These are phyloP conservation scores for Athalia cordata DNA, from an alignment of 2,888 invertebrate genomes.

Conservation along the genomic window DNA sequence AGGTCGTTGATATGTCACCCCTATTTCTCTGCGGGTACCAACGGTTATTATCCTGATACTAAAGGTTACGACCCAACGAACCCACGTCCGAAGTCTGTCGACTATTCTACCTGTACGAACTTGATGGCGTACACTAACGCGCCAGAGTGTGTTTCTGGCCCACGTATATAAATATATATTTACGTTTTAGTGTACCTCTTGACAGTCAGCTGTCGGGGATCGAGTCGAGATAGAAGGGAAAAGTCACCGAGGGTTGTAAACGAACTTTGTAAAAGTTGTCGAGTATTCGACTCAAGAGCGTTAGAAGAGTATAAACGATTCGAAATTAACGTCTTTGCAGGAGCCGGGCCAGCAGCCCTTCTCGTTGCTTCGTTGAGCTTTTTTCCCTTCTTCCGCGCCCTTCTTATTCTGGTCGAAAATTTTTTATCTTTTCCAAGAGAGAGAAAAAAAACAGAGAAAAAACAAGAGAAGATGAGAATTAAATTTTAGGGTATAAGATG, in stretches of 20 bases:
- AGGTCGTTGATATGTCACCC: slow-evolving; percentile 38
- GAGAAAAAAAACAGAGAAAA: background rate
- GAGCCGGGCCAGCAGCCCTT: background rate
- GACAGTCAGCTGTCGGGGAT: background rate
- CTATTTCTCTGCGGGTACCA: slow-evolving; percentile 28
- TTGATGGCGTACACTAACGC: too few species aligned
- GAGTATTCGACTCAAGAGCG: slow-evolving; percentile 25
- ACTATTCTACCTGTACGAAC: background rate
- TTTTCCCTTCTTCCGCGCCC: background rate
- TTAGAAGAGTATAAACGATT: slow-evolving; percentile 18
- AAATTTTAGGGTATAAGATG: background rate
- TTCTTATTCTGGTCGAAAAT: background rate
- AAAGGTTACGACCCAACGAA: slow-evolving; percentile 37
- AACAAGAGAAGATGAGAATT: background rate
- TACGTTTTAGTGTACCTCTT: background rate
- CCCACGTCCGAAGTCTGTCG: slow-evolving; percentile 40
- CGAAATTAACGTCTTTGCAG: slow-evolving; percentile 16
- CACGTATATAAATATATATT: slow-evolving; percentile 2
- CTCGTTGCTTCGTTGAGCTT: background rate
- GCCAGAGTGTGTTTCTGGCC: slow-evolving; percentile 12
- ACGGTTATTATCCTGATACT: slow-evolving; percentile 42
- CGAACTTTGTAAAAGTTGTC: slow-evolving; percentile 10
- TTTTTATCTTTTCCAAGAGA: background rate
- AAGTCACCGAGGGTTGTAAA: background rate
- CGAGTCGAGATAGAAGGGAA: background rate